Conservation (phyloP, 2,888 invertebrate species). For the Ectemnius cavifrons region DNA sequence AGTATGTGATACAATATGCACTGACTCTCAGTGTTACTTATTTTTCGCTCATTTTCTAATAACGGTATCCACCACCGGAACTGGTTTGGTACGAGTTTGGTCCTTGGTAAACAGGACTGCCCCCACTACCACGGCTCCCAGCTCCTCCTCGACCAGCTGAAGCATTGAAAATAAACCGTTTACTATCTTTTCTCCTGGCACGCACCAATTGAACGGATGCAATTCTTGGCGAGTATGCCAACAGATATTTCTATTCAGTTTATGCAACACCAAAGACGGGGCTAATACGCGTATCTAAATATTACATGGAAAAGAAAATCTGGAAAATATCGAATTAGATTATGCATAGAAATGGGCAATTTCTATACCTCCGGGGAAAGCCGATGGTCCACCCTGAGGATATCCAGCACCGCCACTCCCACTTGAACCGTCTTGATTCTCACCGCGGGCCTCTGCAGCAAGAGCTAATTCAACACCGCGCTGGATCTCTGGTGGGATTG, state of each 20-base stretch:
- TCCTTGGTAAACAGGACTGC: conserved; percentile 64
- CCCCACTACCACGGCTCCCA: conserved; percentile 24
- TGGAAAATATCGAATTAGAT: no score
- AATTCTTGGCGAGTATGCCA: no score
- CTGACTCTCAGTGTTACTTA: conserved; percentile 38
- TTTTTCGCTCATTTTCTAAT: conserved; percentile 42
- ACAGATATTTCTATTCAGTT: no score
- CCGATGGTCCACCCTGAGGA: not conserved
- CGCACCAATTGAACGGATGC: no score
- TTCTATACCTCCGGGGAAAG: no score
- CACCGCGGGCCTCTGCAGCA: conserved; percentile 72
- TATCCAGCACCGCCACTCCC: conserved; percentile 56
- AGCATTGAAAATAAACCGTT: no score
- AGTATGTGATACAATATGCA: conserved; percentile 36
- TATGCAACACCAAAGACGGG: no score
- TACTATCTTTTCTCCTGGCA: no score
- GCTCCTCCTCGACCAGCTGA: conserved; percentile 4
- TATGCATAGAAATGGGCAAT: no score
- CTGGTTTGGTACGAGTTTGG: conserved; percentile 69
- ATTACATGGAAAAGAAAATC: no score
- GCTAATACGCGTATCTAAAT: no score
- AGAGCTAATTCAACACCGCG: conserved; percentile 70
- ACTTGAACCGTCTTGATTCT: conserved; percentile 70
- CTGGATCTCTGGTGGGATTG: conserved; percentile 73
- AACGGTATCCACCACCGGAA: conserved; percentile 63